phyloP scores from a whole-genome alignment of 2,888 invertebrate genomes.

The Leptarthrus brevirostris region DNA sequence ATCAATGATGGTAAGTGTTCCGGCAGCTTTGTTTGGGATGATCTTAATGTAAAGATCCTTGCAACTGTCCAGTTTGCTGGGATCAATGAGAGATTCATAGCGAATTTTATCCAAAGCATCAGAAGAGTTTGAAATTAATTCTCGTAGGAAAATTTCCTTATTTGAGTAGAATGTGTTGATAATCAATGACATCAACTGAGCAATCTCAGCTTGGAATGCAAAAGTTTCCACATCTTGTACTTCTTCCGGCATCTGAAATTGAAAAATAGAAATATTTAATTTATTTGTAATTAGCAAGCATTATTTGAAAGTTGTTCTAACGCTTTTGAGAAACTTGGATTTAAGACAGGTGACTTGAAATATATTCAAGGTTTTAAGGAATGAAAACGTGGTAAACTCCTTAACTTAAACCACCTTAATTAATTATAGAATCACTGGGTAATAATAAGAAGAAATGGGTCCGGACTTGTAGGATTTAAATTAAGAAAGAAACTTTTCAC shows the following conservation, averaged over 20 bases:
- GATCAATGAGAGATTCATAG: conserved; percentile 97
- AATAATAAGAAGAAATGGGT: too few relatives aligned
- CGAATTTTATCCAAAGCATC: conserved; percentile 94
- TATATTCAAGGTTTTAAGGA: too few relatives aligned
- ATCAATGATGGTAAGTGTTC: conserved; percentile 95
- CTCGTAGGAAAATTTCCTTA: conserved; percentile 99
- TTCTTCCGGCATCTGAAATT: conserved; percentile 81
- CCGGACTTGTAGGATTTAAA: too few relatives aligned
- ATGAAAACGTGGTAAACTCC: too few relatives aligned
- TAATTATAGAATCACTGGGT: background rate
- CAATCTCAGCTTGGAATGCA: conserved; percentile 99
- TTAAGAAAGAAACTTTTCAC: too few relatives aligned
- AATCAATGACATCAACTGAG: conserved; percentile 99
- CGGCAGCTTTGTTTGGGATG: conserved; percentile 94
- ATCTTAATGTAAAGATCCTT: conserved; percentile 97
- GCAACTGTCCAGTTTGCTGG: conserved; percentile 89
- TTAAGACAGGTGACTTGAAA: background rate
- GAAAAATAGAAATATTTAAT: conserved; percentile 31
- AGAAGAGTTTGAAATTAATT: conserved; percentile 98
- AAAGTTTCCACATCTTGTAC: conserved; percentile 90
- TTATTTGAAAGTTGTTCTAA: too few relatives aligned
- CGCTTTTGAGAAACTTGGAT: background rate
- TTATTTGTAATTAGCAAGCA: background rate
- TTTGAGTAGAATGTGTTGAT: conserved; percentile 99
- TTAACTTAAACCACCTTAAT: background rate